Base-by-base conservation (phyloP, 2,888 invertebrate species). In the Macaria liturata region DNA sequence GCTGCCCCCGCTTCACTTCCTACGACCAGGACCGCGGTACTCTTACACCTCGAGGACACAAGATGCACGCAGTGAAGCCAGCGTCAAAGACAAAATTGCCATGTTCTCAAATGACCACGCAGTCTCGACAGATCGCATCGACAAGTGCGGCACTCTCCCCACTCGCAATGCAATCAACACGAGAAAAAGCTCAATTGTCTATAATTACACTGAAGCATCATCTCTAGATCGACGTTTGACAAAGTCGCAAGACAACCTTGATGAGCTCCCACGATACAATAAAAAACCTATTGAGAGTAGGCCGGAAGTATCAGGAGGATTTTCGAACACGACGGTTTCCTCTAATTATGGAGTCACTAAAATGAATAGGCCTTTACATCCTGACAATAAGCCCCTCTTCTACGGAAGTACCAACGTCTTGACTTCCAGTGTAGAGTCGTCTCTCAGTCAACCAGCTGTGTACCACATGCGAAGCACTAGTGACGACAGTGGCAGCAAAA, bases 61-160 rank as follows among this genome's bases (percentile, higher is more conserved):
- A 83, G 96, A 96, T 84, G 95, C 96, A 69, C 94, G 95, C 75
- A 96, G 96, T 65, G 95, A 95, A 83, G 94, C 94, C 67, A 96
- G 96, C 74, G 96, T 97, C 55, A 94, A 95, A 74, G 97, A 97
- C 78, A 97, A 97, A 88, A 97, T 97, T 72, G 97, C 97, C 58
- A 96, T 97, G 95, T 97, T 97, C 84, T 96, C 96, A 46, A 93
- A 90, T 68, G 90, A 91, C 62, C 83, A 83, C 60, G 71, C 86
- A 2, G 73, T 82, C 43, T 88, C 91, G 60, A 73, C 90, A 9
- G 86, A 89, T 62, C 80, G 83, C 37, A 69, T 92, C 53, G 88
- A 89, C 63, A 89, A 91, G 76, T 88, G 84, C 74, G 83, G 88
- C 46, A 89, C 90, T 34, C 73, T 91, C 57, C 90, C 90, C 37